Base-by-base conservation (phyloP, 2,797 vertebrate species). In the Pterois miles region DNA sequence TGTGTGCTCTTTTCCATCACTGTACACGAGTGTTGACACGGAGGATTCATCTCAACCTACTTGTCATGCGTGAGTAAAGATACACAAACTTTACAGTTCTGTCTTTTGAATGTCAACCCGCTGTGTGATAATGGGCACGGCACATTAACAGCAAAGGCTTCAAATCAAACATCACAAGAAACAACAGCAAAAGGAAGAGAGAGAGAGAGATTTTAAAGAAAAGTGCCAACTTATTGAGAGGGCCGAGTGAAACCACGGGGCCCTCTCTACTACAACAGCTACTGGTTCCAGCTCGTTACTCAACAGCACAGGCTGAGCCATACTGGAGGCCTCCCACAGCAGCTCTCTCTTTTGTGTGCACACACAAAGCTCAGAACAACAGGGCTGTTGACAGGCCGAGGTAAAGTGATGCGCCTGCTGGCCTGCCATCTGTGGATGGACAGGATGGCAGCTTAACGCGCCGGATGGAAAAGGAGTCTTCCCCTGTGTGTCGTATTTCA, bases 301-400 rank as follows among this genome's bases (percentile, higher is more conserved):
- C 56, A 33, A n/a, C 66, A 9, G 64, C 1, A 8, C 60, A 78
- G 57, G 48, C 53, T 29, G 7, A 65, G 75, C 65, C 57, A 50
- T 2, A 40, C 68, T 6, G 48, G 59, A 78, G 43, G 43, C 43
- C 83, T 60, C 81, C 83, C 66, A 46, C 76, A 50, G 66, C 43
- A 46, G 43, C 77, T 84, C 88, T 81, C 74, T 64, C 83, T 82
- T 89, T 91, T 92, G 90, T 91, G 80, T 82, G 57, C 12, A 29
- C 8, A n/a, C 78, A 93, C 89, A 94, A 90, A 93, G 86, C 81
- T 80, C 78, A 74, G 67, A 88, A 93, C 91, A 92, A 88, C 78
- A 59, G 81, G 60, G 74, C 76, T 78, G 89, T 86, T 93, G 94
- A 94, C 88, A 82, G 78, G 82, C 76, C 23, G 74, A 87, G 86